phyloP scores from a whole-genome alignment of 2,797 vertebrate genomes.

The Anomalospiza imberbis region DNA sequence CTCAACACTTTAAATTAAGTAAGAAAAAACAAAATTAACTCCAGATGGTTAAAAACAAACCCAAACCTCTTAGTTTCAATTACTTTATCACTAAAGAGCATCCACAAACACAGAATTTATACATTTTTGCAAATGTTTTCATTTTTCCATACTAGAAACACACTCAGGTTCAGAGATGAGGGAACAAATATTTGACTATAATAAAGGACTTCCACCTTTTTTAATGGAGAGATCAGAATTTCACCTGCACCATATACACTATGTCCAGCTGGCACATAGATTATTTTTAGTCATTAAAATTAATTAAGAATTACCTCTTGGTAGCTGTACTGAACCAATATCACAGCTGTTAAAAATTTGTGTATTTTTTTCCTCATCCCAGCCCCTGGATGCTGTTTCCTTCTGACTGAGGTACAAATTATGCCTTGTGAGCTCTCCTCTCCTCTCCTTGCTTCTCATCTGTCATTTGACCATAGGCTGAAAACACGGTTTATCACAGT shows the following conservation, averaged over 20 bases:
- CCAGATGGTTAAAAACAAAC: not conserved
- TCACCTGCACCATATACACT: rapidly evolving
- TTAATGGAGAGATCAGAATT: not conserved
- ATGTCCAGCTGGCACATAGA: not conserved
- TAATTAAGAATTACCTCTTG: not conserved
- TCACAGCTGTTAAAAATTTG: not conserved
- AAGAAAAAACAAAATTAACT: not conserved
- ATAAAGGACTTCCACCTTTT: not conserved
- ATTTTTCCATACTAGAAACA: not conserved
- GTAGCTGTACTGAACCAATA: not conserved
- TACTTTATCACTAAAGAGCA: not conserved
- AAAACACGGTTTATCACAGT: not conserved
- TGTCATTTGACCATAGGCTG: not conserved
- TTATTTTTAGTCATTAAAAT: not conserved
- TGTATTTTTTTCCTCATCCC: not conserved
- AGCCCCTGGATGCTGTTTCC: not conserved
- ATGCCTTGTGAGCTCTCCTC: not conserved
- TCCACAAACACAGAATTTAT: not conserved
- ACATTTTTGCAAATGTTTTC: not conserved
- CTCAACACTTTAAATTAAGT: not conserved
- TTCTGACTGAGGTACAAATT: not conserved
- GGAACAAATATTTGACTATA: not conserved
- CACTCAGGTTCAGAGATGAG: not conserved
- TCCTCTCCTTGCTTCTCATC: not conserved
- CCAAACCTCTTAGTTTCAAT: not conserved